phyloP scores from a whole-genome alignment of 2,888 invertebrate species.

The Myathropa florea region DNA sequence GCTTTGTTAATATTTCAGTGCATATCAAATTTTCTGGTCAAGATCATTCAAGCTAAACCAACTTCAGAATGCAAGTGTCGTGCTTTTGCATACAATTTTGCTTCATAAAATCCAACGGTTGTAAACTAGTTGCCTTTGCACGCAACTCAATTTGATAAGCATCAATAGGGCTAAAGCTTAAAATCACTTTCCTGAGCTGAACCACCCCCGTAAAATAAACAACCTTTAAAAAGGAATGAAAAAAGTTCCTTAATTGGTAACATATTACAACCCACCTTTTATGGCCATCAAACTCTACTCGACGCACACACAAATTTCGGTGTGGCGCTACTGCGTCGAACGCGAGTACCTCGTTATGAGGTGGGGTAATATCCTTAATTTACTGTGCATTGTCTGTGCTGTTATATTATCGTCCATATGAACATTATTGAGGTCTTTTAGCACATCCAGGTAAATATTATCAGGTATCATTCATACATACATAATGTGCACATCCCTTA shows the following conservation, averaged over 20 bases:
- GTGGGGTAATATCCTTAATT: conserved; percentile 61
- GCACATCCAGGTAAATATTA: conserved; percentile 52
- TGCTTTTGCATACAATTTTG: no score
- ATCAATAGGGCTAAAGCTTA: no score
- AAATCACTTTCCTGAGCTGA: conserved; percentile 3
- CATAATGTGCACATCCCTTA: conserved; percentile 12
- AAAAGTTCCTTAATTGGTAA: conserved; percentile 50
- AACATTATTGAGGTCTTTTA: conserved; percentile 38
- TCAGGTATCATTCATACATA: conserved; percentile 58
- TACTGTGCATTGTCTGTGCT: conserved; percentile 64
- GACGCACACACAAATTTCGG: conserved; percentile 9
- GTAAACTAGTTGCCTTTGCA: no score
- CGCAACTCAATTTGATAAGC: no score
- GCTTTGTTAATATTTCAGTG: no score
- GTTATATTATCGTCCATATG: conserved; percentile 59
- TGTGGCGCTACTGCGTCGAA: conserved; percentile 34
- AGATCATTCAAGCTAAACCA: no score
- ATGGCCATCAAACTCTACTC: conserved; percentile 42
- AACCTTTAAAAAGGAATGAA: conserved; percentile 54
- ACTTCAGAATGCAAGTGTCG: no score
- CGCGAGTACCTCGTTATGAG: conserved; percentile 17
- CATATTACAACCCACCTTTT: conserved; percentile 44
- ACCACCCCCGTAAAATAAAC: conserved; percentile 23
- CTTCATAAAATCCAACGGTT: no score
- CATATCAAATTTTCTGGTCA: no score